A percentile compares a stretch with the other conserved stretches of the same genome.
Evolutionary conservation across 2,113 vertebrate species (phyloP).

Genomic region (Podiceps cristatus): DNA sequence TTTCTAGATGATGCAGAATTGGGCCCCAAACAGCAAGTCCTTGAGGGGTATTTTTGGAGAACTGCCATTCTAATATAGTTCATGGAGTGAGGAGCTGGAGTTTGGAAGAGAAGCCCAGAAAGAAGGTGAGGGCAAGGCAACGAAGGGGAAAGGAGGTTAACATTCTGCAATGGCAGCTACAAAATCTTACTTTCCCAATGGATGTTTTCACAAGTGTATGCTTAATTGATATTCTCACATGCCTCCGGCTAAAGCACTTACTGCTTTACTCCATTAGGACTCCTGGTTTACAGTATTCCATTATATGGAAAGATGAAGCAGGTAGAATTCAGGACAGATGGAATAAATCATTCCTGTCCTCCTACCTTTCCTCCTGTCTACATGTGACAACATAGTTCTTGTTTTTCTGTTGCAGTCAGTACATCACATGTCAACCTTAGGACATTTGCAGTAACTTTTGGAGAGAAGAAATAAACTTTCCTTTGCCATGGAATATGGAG

Average conservation of each 20-base stretch:
- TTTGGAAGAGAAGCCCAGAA: not conserved
- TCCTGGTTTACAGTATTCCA: not conserved
- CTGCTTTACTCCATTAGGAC: conserved; percentile 8
- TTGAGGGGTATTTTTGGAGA: not conserved
- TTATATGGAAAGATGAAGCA: not conserved
- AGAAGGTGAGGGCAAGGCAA: not conserved
- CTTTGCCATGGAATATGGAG: not conserved
- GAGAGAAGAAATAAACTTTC: not conserved
- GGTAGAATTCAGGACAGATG: not conserved
- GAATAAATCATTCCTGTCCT: not conserved
- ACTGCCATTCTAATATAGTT: not conserved
- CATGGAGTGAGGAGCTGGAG: not conserved
- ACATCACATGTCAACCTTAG: not conserved
- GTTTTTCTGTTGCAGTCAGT: not conserved
- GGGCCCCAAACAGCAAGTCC: not conserved
- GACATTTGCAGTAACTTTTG: not conserved
- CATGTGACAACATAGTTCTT: not conserved
- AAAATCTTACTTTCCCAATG: conserved; percentile 19
- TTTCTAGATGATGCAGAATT: not conserved
- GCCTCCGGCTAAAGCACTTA: conserved; percentile 3
- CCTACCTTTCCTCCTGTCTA: not conserved
- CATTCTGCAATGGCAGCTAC: not conserved
- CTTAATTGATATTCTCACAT: conserved; percentile 37
- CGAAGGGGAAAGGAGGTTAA: not conserved
- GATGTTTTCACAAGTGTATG: conserved; percentile 32